Evolutionary conservation across 2,888 invertebrate species (phyloP).

Genomic region (Biston stratarius): DNA sequence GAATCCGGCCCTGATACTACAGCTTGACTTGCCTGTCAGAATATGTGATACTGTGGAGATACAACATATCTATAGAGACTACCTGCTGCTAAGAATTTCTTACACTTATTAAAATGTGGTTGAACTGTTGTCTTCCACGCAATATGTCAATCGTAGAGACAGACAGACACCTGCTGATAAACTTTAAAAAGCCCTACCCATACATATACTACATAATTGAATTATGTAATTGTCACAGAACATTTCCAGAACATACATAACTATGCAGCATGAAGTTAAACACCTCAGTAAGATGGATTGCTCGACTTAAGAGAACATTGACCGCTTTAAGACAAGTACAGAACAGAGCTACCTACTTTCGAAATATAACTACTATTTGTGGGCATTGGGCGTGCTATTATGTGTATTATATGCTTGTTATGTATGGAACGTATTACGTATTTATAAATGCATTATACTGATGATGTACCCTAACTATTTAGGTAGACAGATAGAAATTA

Average conservation of each 20-base stretch:
- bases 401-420: background rate
- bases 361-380: constrained; percentile 3
- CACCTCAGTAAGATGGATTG: constrained; percentile 6
- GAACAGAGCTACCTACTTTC: constrained; percentile 6
- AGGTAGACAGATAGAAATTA: background rate
- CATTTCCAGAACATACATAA: background rate
- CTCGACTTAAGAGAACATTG: constrained; percentile 14
- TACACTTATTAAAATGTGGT: no score
- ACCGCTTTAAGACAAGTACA: constrained; percentile 7
- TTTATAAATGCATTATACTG: background rate
- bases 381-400: constrained; percentile 7
- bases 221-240: constrained; percentile 10
- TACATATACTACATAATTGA: background rate
- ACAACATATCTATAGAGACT: no score
- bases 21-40: no score
- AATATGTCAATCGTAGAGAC: background rate
- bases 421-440: constrained; percentile 6
- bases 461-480: no score
- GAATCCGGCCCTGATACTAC: no score
- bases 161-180: background rate
- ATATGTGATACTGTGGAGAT: no score
- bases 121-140: no score
- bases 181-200: constrained; percentile 5
- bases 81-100: no score
- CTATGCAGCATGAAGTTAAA: background rate